phyloP scores from a whole-genome alignment of 2,113 vertebrate genomes.

The Clarias batrachus region DNA sequence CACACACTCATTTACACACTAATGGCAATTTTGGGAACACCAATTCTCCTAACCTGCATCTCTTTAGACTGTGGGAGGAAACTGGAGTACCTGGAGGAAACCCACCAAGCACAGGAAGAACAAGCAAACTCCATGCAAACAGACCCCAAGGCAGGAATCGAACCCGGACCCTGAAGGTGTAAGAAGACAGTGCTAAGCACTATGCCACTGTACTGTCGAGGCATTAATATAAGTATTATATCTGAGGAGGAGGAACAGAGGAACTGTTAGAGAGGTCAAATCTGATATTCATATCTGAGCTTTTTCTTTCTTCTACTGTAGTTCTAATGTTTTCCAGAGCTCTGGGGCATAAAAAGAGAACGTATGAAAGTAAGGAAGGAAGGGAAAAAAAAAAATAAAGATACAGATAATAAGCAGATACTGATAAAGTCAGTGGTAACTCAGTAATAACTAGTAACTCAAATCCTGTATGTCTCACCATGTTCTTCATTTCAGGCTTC shows the following conservation, averaged over 20 bases:
- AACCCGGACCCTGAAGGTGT: too few relatives aligned
- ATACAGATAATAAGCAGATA: background rate
- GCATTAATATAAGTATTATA: background rate
- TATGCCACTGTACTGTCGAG: too few relatives aligned
- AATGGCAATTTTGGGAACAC: too few relatives aligned
- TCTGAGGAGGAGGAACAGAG: background rate
- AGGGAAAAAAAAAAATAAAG: background rate
- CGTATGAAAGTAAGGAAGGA: background rate
- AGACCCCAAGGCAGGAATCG: too few relatives aligned
- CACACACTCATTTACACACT: too few relatives aligned
- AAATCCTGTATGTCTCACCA: background rate
- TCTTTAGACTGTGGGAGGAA: too few relatives aligned
- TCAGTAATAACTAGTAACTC: background rate
- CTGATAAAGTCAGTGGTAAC: background rate
- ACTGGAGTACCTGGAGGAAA: too few relatives aligned
- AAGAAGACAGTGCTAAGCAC: too few relatives aligned
- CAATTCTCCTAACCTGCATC: too few relatives aligned
- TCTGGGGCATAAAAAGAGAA: background rate
- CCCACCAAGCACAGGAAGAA: too few relatives aligned
- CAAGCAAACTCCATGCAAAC: too few relatives aligned
- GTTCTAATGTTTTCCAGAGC: background rate
- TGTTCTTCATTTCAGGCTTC: background rate
- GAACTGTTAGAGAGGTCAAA: background rate
- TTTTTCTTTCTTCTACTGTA: background rate
- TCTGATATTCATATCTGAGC: background rate